Conservation (phyloP, 2,113 vertebrate genomes). For the Macquaria ambigua region DNA sequence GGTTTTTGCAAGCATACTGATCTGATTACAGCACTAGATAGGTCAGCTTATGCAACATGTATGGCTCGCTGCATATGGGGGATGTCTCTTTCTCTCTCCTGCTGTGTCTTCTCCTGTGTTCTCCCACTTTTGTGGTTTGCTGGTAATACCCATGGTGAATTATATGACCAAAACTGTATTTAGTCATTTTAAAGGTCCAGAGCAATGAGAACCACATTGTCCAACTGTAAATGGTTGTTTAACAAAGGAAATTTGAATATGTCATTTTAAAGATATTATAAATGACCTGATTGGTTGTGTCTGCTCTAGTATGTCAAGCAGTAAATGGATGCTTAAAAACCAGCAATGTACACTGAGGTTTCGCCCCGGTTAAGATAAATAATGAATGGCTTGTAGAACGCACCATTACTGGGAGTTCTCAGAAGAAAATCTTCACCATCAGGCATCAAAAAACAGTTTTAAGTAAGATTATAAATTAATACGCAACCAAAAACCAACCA, state of each 20-base stretch:
- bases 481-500: neutral
- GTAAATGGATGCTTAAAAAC: neutral
- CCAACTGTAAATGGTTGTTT: neutral
- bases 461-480: neutral
- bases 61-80: conserved; percentile 52
- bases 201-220: neutral
- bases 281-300: neutral
- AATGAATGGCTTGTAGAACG: too few relatives aligned
- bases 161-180: neutral
- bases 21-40: conserved; percentile 66
- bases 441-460: neutral
- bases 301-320: neutral
- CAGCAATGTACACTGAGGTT: too few relatives aligned
- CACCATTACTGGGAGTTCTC: neutral
- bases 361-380: neutral
- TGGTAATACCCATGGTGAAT: conserved; percentile 7
- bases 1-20: conserved; percentile 53
- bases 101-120: conserved; percentile 17
- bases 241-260: neutral
- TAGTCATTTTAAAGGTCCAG: conserved; percentile 1
- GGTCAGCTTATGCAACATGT: conserved; percentile 70
- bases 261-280: neutral
- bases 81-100: conserved; percentile 28
- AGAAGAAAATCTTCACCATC: neutral
- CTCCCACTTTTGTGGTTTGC: conserved; percentile 24